phyloP scores from a whole-genome alignment of 2,113 vertebrate species.

The Orycteropus afer region DNA sequence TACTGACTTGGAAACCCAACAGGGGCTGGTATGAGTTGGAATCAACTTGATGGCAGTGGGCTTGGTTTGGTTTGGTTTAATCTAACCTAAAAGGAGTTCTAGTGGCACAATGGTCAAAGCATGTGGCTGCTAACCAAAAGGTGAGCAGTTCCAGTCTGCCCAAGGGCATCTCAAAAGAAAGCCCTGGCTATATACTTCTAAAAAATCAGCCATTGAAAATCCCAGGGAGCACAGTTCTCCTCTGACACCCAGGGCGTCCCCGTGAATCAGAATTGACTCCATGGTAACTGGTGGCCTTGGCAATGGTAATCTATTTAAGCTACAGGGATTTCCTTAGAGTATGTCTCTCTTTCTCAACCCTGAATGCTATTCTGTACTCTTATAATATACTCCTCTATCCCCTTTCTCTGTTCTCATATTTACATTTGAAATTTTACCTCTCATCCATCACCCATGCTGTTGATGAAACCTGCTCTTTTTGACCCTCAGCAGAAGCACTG shows the following conservation, averaged over 20 bases:
- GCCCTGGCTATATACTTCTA: background rate
- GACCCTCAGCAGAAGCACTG: background rate
- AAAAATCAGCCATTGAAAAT: background rate
- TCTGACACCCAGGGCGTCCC: background rate
- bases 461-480: background rate
- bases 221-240: background rate
- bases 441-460: background rate
- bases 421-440: background rate
- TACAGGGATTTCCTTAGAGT: background rate
- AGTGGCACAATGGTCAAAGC: background rate
- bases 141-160: background rate
- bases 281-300: background rate
- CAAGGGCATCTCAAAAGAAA: background rate
- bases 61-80: background rate
- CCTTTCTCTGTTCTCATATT: background rate
- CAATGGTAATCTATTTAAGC: background rate
- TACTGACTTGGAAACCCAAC: background rate
- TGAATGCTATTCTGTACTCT: background rate
- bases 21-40: background rate
- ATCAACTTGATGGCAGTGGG: too few relatives aligned
- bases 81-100: background rate
- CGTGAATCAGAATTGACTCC: background rate
- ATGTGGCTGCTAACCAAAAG: background rate
- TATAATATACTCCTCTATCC: background rate
- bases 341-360: background rate